Evolutionary conservation across 2,888 invertebrate species (phyloP).

Genomic region (Sclerodermus sp.): DNA sequence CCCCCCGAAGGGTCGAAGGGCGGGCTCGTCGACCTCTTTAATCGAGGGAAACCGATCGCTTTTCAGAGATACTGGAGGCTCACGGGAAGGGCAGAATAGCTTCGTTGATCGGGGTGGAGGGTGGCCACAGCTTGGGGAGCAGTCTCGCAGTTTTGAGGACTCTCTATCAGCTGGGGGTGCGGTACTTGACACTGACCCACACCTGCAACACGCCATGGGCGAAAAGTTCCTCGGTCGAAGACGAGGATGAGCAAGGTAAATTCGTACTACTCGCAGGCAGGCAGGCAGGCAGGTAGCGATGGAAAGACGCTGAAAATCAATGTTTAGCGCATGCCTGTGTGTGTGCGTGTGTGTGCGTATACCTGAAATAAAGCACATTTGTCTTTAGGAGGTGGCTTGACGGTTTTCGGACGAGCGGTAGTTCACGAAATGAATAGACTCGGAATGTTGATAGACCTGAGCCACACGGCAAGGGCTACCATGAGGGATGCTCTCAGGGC

Average conservation of each 20-base stretch:
- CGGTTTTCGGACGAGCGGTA: constrained; percentile 65
- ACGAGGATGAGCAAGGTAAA: constrained; percentile 47
- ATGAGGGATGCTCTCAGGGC: constrained; percentile 81
- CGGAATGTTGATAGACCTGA: constrained; percentile 90
- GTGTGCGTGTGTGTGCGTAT: not conserved
- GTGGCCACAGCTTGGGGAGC: constrained; percentile 88
- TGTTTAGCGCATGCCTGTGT: too few species aligned
- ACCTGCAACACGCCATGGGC: constrained; percentile 84
- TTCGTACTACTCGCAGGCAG: too few species aligned
- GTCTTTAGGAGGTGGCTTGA: constrained; percentile 45
- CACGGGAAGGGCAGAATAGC: constrained; percentile 76
- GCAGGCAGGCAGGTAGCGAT: too few species aligned
- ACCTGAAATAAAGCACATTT: not conserved
- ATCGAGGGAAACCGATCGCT: constrained; percentile 5
- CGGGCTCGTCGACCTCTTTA: not conserved
- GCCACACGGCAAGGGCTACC: constrained; percentile 83
- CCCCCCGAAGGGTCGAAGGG: not conserved
- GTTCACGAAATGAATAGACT: constrained; percentile 91
- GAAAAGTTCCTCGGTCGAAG: constrained; percentile 50
- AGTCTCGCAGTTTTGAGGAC: constrained; percentile 85
- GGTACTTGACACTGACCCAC: constrained; percentile 82
- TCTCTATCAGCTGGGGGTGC: constrained; percentile 85
- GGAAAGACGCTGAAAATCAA: too few species aligned
- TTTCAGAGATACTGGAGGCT: constrained; percentile 68
- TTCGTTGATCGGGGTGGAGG: constrained; percentile 88